phyloP scores from a whole-genome alignment of 2,888 invertebrate genomes.

The Blastobasis adustella region DNA sequence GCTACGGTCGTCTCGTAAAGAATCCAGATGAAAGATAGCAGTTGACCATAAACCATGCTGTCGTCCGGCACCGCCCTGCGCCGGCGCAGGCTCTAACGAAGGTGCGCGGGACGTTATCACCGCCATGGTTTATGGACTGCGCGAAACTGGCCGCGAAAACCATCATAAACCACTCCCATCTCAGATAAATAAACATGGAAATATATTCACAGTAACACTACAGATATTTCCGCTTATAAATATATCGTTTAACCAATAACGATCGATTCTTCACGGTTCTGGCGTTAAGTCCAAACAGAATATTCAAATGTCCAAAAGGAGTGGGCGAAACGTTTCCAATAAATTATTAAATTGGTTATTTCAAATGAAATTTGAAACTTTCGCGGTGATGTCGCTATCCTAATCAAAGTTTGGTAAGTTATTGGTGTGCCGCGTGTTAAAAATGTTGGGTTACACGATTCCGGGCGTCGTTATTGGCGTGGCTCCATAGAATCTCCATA shows the following conservation, averaged over 20 bases:
- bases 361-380: slow-evolving; percentile 23
- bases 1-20: slow-evolving; percentile 14
- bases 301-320: no score
- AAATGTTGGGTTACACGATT: slow-evolving; percentile 30
- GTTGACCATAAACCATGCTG: slow-evolving; percentile 52
- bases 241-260: no score
- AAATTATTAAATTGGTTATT: slow-evolving; percentile 15
- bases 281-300: no score
- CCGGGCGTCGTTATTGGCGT: slow-evolving; percentile 48
- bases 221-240: no score
- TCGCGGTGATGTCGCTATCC: slow-evolving; percentile 28
- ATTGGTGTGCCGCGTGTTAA: slow-evolving; percentile 22
- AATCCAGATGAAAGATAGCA: slow-evolving; percentile 56
- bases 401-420: slow-evolving; percentile 27
- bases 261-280: no score
- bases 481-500: slow-evolving; percentile 53
- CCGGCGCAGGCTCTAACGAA: slow-evolving; percentile 9
- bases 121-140: not conserved
- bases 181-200: no score
- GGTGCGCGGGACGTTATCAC: slow-evolving; percentile 6
- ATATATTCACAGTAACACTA: no score
- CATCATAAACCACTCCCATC: no score
- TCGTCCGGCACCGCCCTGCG: slow-evolving; percentile 39
- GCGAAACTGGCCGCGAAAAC: no score
- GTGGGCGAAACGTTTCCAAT: slow-evolving; percentile 6